Evolutionary conservation across 2,888 invertebrate genomes (phyloP), one percentile per base, ranked within the genome.

Genomic region (Volucella bombylans): DNA sequence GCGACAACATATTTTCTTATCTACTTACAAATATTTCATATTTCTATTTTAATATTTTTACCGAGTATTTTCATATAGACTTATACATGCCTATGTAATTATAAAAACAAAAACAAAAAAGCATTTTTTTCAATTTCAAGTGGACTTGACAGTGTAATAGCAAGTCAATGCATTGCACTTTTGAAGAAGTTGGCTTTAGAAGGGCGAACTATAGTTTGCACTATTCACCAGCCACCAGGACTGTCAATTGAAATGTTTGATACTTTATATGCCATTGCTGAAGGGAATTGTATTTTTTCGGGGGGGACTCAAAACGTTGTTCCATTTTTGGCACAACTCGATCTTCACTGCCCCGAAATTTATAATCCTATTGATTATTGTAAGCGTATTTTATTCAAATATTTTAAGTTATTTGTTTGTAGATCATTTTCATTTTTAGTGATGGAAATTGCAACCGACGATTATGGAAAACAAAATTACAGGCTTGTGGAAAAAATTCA

Each of bases 321-420:
- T 62, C 95, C 96, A 0, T 98, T 95, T 92, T 92, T 98, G 81
- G 93, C 93, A 65, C 94, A 94, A 86, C 92, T 95, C 78, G 94
- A 94, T 86, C 92, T 97, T 12, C 92, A 93, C 39, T 98, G 98
- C 91, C 98, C 98, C 0, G 94, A 95, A 14, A 97, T 96, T 89
- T 97, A 98, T 91, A 98, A 97, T 92, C 97, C 97, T 50, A 96
- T 97, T 14, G 98, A 98, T 91, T 97, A 95, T 92, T 93, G 97
- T 97, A 92, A 95, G 95, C 59, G 41, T 14, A 38, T 47, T 41
- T 31, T 67, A 49, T 69, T 69, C 1, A 12, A 10, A 12, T 18
- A 55, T 50, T 1, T 23, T 47, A 15, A 76, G 14, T 59, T 59
- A 11, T 68, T 15, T 14, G 0, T 1, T 52, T 9, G 39, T 31